Evolutionary conservation across 1,140 invertebrate genomes (phyloP).

Genomic region (Drosophila biarmipes): DNA sequence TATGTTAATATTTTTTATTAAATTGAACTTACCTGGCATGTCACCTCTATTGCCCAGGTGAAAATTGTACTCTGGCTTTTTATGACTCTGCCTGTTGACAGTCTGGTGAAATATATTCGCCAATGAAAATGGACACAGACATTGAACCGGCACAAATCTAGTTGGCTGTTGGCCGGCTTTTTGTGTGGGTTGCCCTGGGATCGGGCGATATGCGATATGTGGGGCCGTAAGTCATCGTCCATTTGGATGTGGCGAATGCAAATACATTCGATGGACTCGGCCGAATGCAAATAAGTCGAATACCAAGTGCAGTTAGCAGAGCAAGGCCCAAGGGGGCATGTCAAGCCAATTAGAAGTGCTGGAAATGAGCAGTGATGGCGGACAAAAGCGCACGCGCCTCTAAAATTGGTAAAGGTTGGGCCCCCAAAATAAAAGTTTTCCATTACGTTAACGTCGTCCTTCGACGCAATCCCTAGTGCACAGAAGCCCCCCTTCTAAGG

Average conservation of each 20-base stretch:
- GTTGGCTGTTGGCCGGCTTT: constrained; percentile 26
- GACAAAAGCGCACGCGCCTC: constrained; percentile 41
- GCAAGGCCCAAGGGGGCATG: constrained; percentile 35
- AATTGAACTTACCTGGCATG: neutral
- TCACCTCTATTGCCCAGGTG: neutral
- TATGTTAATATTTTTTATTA: neutral
- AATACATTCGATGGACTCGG: constrained; percentile 30
- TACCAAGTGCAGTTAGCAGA: constrained; percentile 14
- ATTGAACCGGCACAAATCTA: constrained; percentile 63
- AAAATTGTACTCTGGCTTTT: constrained; percentile 26
- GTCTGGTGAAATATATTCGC: constrained; percentile 57
- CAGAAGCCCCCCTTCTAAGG: neutral
- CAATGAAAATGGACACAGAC: constrained; percentile 53
- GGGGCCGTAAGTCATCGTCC: constrained; percentile 45
- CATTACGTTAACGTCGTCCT: constrained; percentile 41
- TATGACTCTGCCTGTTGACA: constrained; percentile 44
- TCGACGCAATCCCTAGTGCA: constrained; percentile 23
- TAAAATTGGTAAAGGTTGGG: constrained; percentile 29
- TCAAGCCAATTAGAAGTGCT: constrained; percentile 66
- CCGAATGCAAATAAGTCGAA: constrained; percentile 13
- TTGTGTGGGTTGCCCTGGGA: constrained; percentile 36
- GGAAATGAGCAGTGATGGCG: constrained; percentile 44
- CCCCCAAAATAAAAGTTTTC: constrained; percentile 24
- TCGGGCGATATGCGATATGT: constrained; percentile 65
- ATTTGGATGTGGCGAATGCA: constrained; percentile 37